Evolutionary conservation across 2,888 invertebrate species (phyloP), one percentile per base, ranked within the genome.

Genomic region (Acleris laterana): DNA sequence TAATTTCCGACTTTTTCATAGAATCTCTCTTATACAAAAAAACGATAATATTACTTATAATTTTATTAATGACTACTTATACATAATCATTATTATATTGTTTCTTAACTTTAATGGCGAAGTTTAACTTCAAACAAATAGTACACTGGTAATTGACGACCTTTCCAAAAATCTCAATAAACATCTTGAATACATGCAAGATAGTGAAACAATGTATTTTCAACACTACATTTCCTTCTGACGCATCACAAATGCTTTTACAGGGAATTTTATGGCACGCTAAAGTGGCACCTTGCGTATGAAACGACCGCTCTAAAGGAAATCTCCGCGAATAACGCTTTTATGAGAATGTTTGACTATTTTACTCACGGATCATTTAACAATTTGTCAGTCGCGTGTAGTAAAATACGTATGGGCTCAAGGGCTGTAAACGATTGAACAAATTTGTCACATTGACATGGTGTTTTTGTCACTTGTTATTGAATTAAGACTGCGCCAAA

Each of bases 301-400:
- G 38, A 55, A 57, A 66, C 66, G 62, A 57, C 46, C 66, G 56
- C 51, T 44, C 48, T 57, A 25, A 61, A 65, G 57, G 62, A 62
- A 57, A 62, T 62, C 61, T 66, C 56, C 50, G 32, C 65, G 46
- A 56, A 65, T 61, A 61, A 28, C 25, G 57, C 61, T 57, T 66
- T 61, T 65, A 65, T 65, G 65, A 65, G 60, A 60, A 56, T 66
- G 66, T 66, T 62, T 62, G 57, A 66, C 66, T 66, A 66, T 62
- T 66, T 57, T 57, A 62, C 62, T 62, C 66, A 66, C 66, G 62
- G 51, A 66, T 66, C 62, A 66, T 66, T 66, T 62, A 66, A 62
- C 66, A 66, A 66, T 66, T 66, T 62, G 66, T 48, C 66, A 61
- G 57, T 51, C 57, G 66, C 52, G 46, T 56, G 65, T 55, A 61